Percentiles rank a stretch among this genome's conserved stretches.
Conservation (phyloP, 2,888 invertebrate species). For the Hipparchia sbordonii region DNA sequence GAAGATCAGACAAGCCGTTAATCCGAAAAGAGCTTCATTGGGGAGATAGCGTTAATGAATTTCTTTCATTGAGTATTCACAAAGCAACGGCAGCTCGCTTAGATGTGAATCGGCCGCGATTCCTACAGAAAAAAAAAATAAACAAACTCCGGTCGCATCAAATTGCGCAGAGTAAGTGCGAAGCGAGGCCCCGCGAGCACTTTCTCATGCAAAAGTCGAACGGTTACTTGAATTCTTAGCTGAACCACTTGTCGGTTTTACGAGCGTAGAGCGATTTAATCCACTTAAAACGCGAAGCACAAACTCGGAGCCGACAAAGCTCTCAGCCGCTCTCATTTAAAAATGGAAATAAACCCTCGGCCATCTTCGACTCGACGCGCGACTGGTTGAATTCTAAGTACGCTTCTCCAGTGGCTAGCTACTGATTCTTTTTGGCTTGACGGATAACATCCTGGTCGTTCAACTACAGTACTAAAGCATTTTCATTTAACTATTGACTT, state of each 20-base stretch:
- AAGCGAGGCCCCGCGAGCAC: conserved; percentile 71
- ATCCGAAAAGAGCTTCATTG: conserved; percentile 53
- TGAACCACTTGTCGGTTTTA: conserved; percentile 82
- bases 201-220: conserved; percentile 83
- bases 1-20: conserved; percentile 53
- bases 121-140: conserved; percentile 55
- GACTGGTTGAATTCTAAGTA: conserved; percentile 78
- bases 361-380: conserved; percentile 79
- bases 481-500: conserved; percentile 35
- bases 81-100: conserved; percentile 62
- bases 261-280: conserved; percentile 83
- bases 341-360: conserved; percentile 82
- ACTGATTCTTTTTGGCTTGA: conserved; percentile 65
- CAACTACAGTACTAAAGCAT: conserved; percentile 26
- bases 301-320: conserved; percentile 81
- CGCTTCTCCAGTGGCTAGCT: conserved; percentile 66
- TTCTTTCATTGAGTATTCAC: conserved; percentile 73
- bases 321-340: conserved; percentile 83
- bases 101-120: conserved; percentile 63
- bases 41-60: conserved; percentile 67
- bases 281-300: conserved; percentile 84
- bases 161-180: conserved; percentile 70
- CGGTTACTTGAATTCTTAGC: conserved; percentile 82
- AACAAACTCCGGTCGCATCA: conserved; percentile 65
- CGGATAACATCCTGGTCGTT: conserved; percentile 45